These are phyloP conservation scores for Adela reaumurella DNA, from an alignment of 2,888 invertebrate genomes.

Conservation along the genomic window DNA sequence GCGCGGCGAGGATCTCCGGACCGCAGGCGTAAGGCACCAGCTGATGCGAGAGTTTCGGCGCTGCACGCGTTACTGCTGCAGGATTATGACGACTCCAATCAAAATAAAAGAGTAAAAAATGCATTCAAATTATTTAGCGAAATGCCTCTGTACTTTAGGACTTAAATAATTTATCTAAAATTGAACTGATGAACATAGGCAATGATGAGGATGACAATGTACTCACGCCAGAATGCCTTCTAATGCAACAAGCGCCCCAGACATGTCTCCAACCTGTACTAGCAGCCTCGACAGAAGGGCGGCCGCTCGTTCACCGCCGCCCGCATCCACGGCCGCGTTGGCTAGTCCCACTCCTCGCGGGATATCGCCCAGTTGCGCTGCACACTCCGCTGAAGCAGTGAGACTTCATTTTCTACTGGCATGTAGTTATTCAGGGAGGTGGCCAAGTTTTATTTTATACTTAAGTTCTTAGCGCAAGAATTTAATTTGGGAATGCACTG, in stretches of 20 bases:
- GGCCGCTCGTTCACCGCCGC: constrained; percentile 71
- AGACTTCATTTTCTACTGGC: neutral
- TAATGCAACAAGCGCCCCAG: constrained; percentile 68
- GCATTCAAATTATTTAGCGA: too few relatives aligned
- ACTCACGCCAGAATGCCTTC: constrained; percentile 69
- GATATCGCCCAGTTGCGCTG: constrained; percentile 63
- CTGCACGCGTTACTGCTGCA: constrained; percentile 28
- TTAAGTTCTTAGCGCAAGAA: neutral
- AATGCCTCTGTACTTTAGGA: too few relatives aligned
- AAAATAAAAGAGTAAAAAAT: too few relatives aligned
- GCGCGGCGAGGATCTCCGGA: constrained; percentile 46
- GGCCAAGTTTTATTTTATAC: neutral
- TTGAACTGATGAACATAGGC: too few relatives aligned
- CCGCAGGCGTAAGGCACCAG: constrained; percentile 46
- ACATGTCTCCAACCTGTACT: constrained; percentile 60
- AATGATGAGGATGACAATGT: too few relatives aligned
- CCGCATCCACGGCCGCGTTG: constrained; percentile 65
- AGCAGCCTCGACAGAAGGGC: constrained; percentile 68
- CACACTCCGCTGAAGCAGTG: constrained; percentile 79
- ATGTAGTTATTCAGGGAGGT: neutral
- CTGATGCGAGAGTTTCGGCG: constrained; percentile 48
- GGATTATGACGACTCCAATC: too few relatives aligned
- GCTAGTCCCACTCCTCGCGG: constrained; percentile 71
- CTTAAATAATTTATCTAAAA: too few relatives aligned
- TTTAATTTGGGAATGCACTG: neutral